phyloP scores from a whole-genome alignment of 2,113 vertebrate genomes.

The Eulemur rufifrons region DNA sequence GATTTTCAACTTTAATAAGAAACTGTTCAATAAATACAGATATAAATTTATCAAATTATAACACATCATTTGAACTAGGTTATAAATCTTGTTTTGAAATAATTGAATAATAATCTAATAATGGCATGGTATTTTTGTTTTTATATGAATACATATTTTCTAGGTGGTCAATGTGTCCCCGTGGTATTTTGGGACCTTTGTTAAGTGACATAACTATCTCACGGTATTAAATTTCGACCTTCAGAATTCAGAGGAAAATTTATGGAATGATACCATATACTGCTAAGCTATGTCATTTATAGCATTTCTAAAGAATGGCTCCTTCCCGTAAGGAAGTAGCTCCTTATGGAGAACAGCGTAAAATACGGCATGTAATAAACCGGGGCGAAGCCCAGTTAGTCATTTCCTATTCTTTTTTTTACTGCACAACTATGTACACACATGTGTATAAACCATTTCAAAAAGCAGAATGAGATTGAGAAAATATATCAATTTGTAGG shows the following conservation, averaged over 20 bases:
- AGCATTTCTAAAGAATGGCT: background rate
- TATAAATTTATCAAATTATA: slow-evolving; percentile 60
- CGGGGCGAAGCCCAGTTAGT: background rate
- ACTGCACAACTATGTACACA: accelerated
- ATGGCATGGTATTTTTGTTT: background rate
- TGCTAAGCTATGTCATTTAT: background rate
- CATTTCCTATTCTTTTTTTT: background rate
- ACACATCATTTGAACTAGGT: slow-evolving; percentile 32
- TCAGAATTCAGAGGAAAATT: background rate
- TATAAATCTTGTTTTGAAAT: slow-evolving; percentile 44
- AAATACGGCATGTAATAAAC: background rate
- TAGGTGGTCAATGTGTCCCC: background rate
- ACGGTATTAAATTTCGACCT: background rate
- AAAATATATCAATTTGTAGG: background rate
- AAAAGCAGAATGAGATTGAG: background rate
- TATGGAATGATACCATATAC: too few relatives aligned
- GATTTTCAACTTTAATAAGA: slow-evolving; percentile 65
- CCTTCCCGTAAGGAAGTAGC: background rate
- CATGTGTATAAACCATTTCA: accelerated
- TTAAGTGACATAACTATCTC: background rate
- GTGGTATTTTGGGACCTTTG: background rate
- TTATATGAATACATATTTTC: background rate
- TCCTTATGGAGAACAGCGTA: background rate
- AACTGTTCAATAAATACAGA: slow-evolving; percentile 63
- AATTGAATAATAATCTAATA: background rate